Evolutionary conservation across 2,113 vertebrate genomes (phyloP), one percentile per base, ranked within the genome.

Genomic region (Hystrix brachyura): DNA sequence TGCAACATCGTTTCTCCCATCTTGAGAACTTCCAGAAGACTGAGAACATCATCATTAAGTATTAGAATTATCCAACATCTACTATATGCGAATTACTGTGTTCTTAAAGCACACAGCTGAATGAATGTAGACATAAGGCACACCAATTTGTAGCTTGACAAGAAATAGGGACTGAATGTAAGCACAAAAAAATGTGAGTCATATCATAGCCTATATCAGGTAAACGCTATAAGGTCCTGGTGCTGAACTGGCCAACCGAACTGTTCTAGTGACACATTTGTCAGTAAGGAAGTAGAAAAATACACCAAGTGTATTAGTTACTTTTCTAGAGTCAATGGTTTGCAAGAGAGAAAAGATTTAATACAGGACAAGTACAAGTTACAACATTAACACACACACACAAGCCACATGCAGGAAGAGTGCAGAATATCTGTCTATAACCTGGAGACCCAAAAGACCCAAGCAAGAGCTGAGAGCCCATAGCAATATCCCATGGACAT

Each of bases 271-370:
- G 65, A 97, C 12, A 78, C 19, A 85, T 32, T 85, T 43, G 59
- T 84, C 57, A 80, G 74, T n/a, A 83, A 88, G 7, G 14, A 94
- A 85, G 80, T 93, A n/a, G 55, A 57, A 97, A 95, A 94, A 81
- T 53, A 85, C 17, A 87, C 14, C 53, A 71, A 38, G 38, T 38
- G 38, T 38, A 38, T 38, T 38, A 38, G 38, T 38, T 38, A 38
- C 38, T 38, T 38, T 38, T 38, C 38, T 38, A 38, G 38, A 38
- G 38, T 38, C 38, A 38, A 38, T 38, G 38, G 38, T 38, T 38
- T 38, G 38, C 38, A 38, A 38, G 38, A 38, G 38, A 38, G 38
- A 38, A 38, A 38, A 38, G 38, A 38, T 38, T 38, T 38, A 38
- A 38, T 38, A 38, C 38, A 38, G 38, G 38, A 38, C 38, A 38